Percentiles rank a stretch among this genome's conserved stretches.
Conservation (phyloP, 1,140 invertebrate species). For the Mylabris phalerata region DNA sequence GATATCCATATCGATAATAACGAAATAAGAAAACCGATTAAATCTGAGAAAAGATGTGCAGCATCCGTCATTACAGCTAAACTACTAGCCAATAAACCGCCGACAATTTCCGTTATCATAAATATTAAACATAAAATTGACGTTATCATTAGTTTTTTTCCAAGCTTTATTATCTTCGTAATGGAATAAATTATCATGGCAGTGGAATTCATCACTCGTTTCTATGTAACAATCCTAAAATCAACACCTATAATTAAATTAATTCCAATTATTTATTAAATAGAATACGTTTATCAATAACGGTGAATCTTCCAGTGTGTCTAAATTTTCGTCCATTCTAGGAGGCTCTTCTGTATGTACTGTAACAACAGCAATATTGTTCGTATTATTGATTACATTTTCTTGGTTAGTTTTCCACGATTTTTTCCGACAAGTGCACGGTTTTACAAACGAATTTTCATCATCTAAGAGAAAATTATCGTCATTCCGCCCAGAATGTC, state of each 20-base stretch:
- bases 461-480: slow-evolving; percentile 11
- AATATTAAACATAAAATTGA: slow-evolving; percentile 55
- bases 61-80: slow-evolving; percentile 79
- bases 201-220: slow-evolving; percentile 31
- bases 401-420: background rate
- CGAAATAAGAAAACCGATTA: slow-evolving; percentile 73
- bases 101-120: slow-evolving; percentile 64
- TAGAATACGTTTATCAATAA: slow-evolving; percentile 27
- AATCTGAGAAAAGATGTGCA: slow-evolving; percentile 76
- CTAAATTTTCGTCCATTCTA: slow-evolving; percentile 14
- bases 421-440: background rate
- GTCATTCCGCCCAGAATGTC: slow-evolving; percentile 1
- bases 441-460: slow-evolving; percentile 6
- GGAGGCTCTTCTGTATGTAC: background rate
- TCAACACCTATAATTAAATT: slow-evolving; percentile 10
- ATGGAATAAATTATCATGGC: slow-evolving; percentile 25
- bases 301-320: slow-evolving; percentile 31
- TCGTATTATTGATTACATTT: too few species aligned
- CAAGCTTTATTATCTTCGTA: slow-evolving; percentile 28
- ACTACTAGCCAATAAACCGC: slow-evolving; percentile 72
- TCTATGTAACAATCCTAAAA: slow-evolving; percentile 25
- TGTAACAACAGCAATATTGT: too few species aligned
- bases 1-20: slow-evolving; percentile 68
- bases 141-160: slow-evolving; percentile 49
- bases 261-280: background rate